phyloP scores from a whole-genome alignment of 2,888 invertebrate genomes.

The Apamea sordens region DNA sequence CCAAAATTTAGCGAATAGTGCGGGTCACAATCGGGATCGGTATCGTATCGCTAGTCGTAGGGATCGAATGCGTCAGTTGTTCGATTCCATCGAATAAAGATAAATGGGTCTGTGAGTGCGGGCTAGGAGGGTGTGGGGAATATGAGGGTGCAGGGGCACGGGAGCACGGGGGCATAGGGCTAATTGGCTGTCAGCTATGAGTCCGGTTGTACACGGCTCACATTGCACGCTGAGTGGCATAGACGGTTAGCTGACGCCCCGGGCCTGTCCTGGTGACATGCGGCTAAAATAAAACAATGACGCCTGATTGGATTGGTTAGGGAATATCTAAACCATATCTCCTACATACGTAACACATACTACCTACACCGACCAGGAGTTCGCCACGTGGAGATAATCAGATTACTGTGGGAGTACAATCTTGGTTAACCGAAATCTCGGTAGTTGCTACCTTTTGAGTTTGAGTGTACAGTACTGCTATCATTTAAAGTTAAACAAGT shows the following conservation, averaged over 20 bases:
- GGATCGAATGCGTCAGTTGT: constrained; percentile 80
- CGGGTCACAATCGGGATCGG: constrained; percentile 74
- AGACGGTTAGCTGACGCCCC: constrained; percentile 73
- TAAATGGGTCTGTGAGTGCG: constrained; percentile 83
- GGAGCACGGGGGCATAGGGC: constrained; percentile 76
- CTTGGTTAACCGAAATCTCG: constrained; percentile 21
- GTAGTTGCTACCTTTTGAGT: constrained; percentile 12
- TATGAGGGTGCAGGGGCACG: constrained; percentile 70
- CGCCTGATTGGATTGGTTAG: constrained; percentile 73
- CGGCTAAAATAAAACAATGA: constrained; percentile 79
- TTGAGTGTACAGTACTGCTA: neutral
- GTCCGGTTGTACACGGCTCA: constrained; percentile 78
- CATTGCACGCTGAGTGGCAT: constrained; percentile 74
- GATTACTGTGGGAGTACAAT: constrained; percentile 48
- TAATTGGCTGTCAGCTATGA: constrained; percentile 89
- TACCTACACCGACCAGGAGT: constrained; percentile 26
- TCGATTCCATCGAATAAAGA: constrained; percentile 87
- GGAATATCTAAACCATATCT: constrained; percentile 55
- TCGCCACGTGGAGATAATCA: constrained; percentile 43
- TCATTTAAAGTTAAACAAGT: neutral
- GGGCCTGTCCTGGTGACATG: constrained; percentile 73
- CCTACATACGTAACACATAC: constrained; percentile 23
- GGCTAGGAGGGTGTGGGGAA: constrained; percentile 74
- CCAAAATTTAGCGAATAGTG: constrained; percentile 70
- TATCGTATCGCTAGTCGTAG: constrained; percentile 71